Base-by-base conservation (phyloP, 2,113 vertebrate species). In the Stercorarius parasiticus region DNA sequence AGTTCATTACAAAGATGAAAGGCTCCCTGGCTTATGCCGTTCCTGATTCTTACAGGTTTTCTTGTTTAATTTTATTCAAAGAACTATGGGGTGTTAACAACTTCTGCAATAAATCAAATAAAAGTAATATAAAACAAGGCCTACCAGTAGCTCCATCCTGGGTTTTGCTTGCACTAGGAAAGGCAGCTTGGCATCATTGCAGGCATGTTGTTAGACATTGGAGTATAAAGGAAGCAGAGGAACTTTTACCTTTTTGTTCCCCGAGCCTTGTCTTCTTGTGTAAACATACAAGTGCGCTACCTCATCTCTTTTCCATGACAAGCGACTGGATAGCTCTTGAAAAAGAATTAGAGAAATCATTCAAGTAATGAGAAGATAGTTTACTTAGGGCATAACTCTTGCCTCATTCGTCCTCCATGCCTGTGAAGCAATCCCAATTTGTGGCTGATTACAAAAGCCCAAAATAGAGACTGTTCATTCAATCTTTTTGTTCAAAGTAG, bases 81-180 rank as follows among this genome's bases (percentile, higher is more conserved):
- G 69, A 82, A 86, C 79, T 79, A 76, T 38, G 45, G 96, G 81
- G 96, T 97, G 96, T 98, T 98, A 98, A 97, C 95, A 97, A 96
- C 97, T 95, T 86, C 73, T 96, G 88, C 82, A 91, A 95, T 97
- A 98, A 96, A 97, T 97, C 95, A 97, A 97, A 97, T 97, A 82
- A 95, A 96, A 98, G 95, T 94, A 96, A 96, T 73, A 92, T 91
- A 97, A 97, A 92, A 29, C 73, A 96, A 93, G 82, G 96, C 82
- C 90, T 85, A 98, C 85, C 59, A 79, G 91, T 56, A 92, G 88
- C 88, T 86, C 74, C 79, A 72, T 91, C 80, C 84, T 85, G 79
- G 88, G 29, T 83, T 88, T 93, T 88, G 38, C 56, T 66, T 55
- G 36, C 18, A 56, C 2, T 16, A 72, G 70, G 12, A 91, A 82